These are phyloP conservation scores for Tetragnatha montana DNA, from an alignment of 2,888 invertebrate genomes.

Conservation along the genomic window DNA sequence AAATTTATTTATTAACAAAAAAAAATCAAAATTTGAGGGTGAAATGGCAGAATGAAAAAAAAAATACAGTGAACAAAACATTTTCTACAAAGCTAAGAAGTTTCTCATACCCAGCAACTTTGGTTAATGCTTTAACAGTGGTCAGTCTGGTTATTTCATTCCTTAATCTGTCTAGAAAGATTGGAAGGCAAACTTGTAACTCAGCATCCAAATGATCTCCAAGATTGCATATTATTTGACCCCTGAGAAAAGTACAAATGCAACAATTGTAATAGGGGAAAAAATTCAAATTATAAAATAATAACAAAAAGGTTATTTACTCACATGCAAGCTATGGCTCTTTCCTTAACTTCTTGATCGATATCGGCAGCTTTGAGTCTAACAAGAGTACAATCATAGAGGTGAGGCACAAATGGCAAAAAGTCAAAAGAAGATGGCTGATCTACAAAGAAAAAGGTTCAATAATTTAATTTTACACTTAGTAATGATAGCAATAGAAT, in stretches of 20 bases:
- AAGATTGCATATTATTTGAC: constrained; percentile 93
- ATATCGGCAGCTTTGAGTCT: constrained; percentile 95
- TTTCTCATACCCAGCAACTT: constrained; percentile 84
- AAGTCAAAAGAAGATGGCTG: constrained; percentile 82
- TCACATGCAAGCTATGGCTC: constrained; percentile 94
- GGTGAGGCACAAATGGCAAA: constrained; percentile 83
- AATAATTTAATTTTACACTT: neutral
- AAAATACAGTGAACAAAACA: no score
- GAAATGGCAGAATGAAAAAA: no score
- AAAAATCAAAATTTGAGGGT: no score
- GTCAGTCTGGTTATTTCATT: constrained; percentile 98
- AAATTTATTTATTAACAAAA: neutral
- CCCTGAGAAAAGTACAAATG: constrained; percentile 76
- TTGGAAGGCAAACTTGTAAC: constrained; percentile 89
- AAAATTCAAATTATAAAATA: neutral
- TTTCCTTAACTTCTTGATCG: constrained; percentile 99
- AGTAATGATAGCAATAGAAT: neutral
- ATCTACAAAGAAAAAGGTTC: constrained; percentile 74
- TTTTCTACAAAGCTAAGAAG: neutral
- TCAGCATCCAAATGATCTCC: constrained; percentile 88
- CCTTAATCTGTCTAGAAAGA: constrained; percentile 93
- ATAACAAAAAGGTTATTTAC: constrained; percentile 53
- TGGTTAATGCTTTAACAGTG: constrained; percentile 95
- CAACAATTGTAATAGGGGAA: neutral
- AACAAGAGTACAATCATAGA: constrained; percentile 88